Evolutionary conservation across 2,888 invertebrate species (phyloP).

Genomic region (Orthosia gothica): DNA sequence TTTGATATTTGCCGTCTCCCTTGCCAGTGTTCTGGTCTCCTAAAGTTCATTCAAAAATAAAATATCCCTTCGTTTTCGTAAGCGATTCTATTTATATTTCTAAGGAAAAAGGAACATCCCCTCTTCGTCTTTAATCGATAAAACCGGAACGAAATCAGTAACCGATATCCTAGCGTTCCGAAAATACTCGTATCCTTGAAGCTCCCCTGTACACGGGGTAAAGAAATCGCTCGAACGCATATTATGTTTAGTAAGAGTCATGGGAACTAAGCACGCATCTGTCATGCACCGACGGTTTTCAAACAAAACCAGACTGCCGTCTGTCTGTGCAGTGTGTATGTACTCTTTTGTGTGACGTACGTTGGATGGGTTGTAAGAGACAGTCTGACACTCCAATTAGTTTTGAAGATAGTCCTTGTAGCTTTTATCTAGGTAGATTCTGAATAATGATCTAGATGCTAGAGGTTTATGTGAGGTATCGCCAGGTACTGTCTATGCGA

Average conservation of each 20-base stretch:
- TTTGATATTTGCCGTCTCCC: too few species aligned
- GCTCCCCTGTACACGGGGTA: constrained; percentile 16
- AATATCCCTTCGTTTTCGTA: background rate
- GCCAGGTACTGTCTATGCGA: too few species aligned
- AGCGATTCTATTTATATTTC: constrained; percentile 22
- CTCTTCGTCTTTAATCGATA: constrained; percentile 22
- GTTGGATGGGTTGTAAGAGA: background rate
- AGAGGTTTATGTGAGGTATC: background rate
- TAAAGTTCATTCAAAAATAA: constrained; percentile 14
- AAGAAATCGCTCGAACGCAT: constrained; percentile 38
- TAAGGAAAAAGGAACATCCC: background rate
- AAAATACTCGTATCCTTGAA: constrained; percentile 31
- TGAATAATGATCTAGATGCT: background rate
- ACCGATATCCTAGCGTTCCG: constrained; percentile 4
- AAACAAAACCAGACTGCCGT: constrained; percentile 33
- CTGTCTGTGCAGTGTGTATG: background rate
- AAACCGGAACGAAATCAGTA: background rate
- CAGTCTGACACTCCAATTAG: constrained; percentile 18
- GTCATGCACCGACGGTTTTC: constrained; percentile 44
- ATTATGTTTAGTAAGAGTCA: constrained; percentile 55
- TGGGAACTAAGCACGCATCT: constrained; percentile 64
- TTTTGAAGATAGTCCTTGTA: constrained; percentile 7
- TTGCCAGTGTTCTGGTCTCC: background rate
- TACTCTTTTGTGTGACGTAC: background rate
- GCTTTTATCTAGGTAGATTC: background rate